Evolutionary conservation across 2,113 vertebrate genomes (phyloP).

Genomic region (Myotis brandtii): DNA sequence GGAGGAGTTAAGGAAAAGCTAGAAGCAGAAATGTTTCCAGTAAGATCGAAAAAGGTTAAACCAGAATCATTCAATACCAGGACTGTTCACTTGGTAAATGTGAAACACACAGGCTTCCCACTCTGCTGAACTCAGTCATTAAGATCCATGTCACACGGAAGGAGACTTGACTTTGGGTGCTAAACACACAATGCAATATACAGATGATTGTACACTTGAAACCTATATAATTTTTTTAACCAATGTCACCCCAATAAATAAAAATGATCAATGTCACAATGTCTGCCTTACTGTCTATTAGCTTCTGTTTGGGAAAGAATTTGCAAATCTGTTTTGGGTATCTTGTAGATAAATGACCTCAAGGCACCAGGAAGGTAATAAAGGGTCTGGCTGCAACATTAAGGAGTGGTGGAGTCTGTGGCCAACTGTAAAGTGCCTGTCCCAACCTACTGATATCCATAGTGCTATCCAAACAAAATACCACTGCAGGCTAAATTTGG

Average conservation of each 20-base stretch:
- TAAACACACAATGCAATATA: not conserved
- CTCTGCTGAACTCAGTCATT: not conserved
- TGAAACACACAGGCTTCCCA: not conserved
- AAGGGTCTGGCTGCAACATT: not conserved
- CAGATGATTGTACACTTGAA: not conserved
- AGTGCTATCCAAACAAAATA: not conserved
- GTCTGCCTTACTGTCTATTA: not conserved
- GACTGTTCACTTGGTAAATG: not conserved
- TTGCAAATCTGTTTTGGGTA: not conserved
- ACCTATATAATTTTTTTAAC: not conserved
- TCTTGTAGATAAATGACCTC: not conserved
- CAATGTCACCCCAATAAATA: not conserved
- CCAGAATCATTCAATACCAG: not conserved
- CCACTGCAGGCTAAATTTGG: not conserved
- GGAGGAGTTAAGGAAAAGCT: not conserved
- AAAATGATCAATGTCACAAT: not conserved
- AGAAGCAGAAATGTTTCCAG: constrained; percentile 41
- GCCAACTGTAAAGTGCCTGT: not conserved
- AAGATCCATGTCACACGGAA: not conserved
- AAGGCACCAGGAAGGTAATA: not conserved
- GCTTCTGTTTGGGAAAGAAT: constrained; percentile 37
- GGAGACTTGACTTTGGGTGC: not conserved
- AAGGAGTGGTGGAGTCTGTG: not conserved
- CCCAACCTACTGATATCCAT: not conserved
- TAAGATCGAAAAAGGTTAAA: not conserved